Base-by-base conservation (phyloP, 1,140 invertebrate genomes). In the Megalonaias nervosa region DNA sequence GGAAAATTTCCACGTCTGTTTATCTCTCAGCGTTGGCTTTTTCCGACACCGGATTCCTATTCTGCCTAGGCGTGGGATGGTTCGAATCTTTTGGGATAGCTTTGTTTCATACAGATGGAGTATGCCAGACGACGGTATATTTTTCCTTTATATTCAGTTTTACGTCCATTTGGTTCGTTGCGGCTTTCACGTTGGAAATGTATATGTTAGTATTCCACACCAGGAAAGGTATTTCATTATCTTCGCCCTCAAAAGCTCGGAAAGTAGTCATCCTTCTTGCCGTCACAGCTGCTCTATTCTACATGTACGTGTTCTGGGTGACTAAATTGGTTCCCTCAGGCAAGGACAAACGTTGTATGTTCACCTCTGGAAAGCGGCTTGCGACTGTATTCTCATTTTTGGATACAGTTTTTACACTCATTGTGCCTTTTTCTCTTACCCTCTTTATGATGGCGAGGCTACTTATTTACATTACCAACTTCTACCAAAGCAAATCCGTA, bases 371-470 rank as follows among this genome's bases (percentile, higher is more conserved):
- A 17, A 71, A 86, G 60, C 61, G 60, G 9, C 66, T 88, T 0
- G 89, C 89, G 0, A 92, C 93, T 90, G 88, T 90, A 38, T 89
- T 93, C 74, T 93, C 90, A 75, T 92, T 93, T n/a, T 80, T 93
- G 16, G 93, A 94, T 84, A 93, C 91, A 68, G 86, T 93, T 55
- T 88, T 91, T 0, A 93, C 93, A n/a, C 89, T 93, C 1, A 89
- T 93, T 26, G 85, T 91, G 2, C 93, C 93, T 0, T 85, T 93
- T 5, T 86, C 92, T 1, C 87, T 93, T 56, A 93, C 93, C 73
- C 89, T 93, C 60, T 89, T 93, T 70, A 93, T 93, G 93, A 93
- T 93, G 79, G 90, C 91, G 0, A 92, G 93, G 89, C 93, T 94
- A 67, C 92, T 91, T 16, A 66, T 85, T 17, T 78, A 82, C 59